Conservation (phyloP, 2,888 invertebrate genomes). For the Acanthosepion pharaonis region DNA sequence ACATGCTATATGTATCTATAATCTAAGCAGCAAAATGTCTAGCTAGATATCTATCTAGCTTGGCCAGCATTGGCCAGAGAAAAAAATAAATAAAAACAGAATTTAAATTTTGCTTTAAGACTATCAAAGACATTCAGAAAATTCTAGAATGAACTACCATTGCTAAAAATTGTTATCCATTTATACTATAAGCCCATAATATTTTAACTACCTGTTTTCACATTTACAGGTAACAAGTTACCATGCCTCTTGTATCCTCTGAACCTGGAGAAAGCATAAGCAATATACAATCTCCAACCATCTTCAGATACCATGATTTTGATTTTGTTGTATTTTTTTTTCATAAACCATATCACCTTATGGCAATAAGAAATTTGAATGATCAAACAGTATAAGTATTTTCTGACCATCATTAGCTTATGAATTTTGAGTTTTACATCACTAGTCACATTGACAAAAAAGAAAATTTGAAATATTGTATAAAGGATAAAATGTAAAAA, state of each 20-base stretch:
- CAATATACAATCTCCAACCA: not conserved
- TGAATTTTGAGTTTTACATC: too few relatives aligned
- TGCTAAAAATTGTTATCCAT: not conserved
- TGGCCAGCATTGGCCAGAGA: not conserved
- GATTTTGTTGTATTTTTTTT: too few relatives aligned
- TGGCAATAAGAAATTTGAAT: too few relatives aligned
- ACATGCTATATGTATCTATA: too few relatives aligned
- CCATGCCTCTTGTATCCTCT: not conserved
- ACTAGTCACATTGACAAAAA: not conserved
- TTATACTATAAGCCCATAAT: not conserved
- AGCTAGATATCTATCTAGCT: not conserved
- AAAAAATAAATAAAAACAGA: not conserved
- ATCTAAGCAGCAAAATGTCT: not conserved
- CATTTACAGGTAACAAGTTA: not conserved
- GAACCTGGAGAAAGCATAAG: not conserved
- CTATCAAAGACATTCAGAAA: not conserved
- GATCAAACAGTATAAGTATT: too few relatives aligned
- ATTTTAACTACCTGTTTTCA: not conserved
- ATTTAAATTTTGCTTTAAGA: not conserved
- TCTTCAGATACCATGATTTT: not conserved
- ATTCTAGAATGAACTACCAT: not conserved
- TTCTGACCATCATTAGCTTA: too few relatives aligned
- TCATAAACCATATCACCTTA: too few relatives aligned
- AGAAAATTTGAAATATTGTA: not conserved
- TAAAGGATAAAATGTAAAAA: not conserved